phyloP scores from a whole-genome alignment of 2,797 vertebrate species.

The Alexandromys oeconomus region DNA sequence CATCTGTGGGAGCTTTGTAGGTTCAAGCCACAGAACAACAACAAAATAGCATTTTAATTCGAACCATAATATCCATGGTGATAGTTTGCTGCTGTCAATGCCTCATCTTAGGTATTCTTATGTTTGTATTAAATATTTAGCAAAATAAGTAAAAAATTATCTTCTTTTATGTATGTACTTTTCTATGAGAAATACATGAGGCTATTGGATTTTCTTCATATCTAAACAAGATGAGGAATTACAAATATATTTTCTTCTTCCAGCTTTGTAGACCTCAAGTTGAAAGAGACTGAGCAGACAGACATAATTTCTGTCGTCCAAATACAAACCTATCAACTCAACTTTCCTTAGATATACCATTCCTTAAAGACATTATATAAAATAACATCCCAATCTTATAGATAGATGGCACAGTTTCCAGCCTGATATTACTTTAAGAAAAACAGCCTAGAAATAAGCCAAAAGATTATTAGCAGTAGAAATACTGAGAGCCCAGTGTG shows the following conservation, averaged over 20 bases:
- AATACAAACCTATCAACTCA: constrained; percentile 10
- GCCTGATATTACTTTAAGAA: constrained; percentile 17
- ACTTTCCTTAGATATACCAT: background rate
- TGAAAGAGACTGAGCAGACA: background rate
- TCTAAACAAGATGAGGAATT: constrained; percentile 10
- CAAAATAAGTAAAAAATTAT: constrained; percentile 9
- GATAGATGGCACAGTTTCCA: constrained; percentile 1
- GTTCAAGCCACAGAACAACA: background rate
- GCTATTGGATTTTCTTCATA: background rate
- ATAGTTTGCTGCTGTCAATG: background rate
- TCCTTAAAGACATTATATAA: background rate
- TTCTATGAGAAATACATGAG: background rate
- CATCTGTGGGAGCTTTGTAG: background rate
- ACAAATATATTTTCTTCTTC: background rate
- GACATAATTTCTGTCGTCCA: background rate
- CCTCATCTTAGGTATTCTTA: background rate
- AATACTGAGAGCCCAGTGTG: background rate
- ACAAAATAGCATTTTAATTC: background rate
- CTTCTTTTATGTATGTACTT: background rate
- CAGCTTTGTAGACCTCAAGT: constrained; percentile 16
- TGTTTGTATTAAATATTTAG: background rate
- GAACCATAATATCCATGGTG: background rate
- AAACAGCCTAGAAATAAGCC: constrained; percentile 29
- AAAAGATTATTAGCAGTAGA: constrained; percentile 39
- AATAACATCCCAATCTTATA: background rate